These are phyloP conservation scores for Polietes domitor DNA, from an alignment of 2,888 invertebrate genomes.

Conservation along the genomic window DNA sequence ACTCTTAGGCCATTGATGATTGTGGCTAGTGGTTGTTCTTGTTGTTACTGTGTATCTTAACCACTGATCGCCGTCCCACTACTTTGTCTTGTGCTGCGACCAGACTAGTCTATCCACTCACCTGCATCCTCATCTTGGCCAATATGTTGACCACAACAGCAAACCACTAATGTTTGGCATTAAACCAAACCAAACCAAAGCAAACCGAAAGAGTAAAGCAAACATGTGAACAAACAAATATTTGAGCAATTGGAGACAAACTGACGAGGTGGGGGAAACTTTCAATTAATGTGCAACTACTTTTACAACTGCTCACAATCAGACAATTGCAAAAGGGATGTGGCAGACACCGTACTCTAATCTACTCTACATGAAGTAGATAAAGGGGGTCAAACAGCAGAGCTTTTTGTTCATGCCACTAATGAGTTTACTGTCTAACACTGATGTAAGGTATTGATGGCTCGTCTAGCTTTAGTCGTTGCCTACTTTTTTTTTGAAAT, in stretches of 20 bases:
- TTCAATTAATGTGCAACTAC: slow-evolving; percentile 63
- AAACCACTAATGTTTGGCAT: slow-evolving; percentile 34
- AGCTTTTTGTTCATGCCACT: too few relatives aligned
- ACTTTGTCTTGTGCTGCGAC: slow-evolving; percentile 59
- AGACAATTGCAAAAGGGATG: not conserved
- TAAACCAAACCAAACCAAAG: slow-evolving; percentile 4
- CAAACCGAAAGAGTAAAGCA: not conserved
- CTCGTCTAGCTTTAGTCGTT: too few relatives aligned
- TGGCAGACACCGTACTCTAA: not conserved
- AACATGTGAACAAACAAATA: slow-evolving; percentile 56
- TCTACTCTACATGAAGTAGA: too few relatives aligned
- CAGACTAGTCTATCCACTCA: not conserved
- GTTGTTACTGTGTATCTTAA: slow-evolving; percentile 21
- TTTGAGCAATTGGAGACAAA: slow-evolving; percentile 53
- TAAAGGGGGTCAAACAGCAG: too few relatives aligned
- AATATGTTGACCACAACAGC: slow-evolving; percentile 23
- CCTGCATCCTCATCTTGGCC: slow-evolving; percentile 10
- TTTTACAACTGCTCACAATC: slow-evolving; percentile 16
- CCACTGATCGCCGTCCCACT: slow-evolving; percentile 51
- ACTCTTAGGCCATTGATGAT: slow-evolving; percentile 10
- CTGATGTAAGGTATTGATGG: too few relatives aligned
- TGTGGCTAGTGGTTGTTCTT: not conserved
- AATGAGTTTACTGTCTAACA: too few relatives aligned
- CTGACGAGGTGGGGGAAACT: slow-evolving; percentile 13
- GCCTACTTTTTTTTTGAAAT: too few relatives aligned